Evolutionary conservation across 2,113 vertebrate species (phyloP).

Genomic region (Anseranas semipalmata): DNA sequence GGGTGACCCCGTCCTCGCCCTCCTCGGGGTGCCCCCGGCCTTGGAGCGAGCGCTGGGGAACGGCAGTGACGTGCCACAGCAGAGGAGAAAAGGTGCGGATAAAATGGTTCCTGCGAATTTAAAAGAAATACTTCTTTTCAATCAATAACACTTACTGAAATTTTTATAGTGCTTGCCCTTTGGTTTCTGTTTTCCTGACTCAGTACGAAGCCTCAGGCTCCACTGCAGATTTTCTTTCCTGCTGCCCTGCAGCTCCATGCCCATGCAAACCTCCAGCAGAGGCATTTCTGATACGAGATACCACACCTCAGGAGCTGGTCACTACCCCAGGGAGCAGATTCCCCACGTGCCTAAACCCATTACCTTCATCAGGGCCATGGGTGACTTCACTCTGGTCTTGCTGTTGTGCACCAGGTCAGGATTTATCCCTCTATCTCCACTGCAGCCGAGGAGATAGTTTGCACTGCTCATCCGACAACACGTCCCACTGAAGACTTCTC

Average conservation of each 20-base stretch:
- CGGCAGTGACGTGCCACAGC: not conserved
- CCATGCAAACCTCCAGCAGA: not conserved
- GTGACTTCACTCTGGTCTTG: not conserved
- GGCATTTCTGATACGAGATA: not conserved
- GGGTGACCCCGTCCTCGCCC: accelerated
- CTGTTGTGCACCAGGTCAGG: not conserved
- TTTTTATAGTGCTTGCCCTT: not conserved
- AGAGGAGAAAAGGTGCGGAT: not conserved
- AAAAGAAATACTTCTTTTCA: not conserved
- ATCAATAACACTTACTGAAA: not conserved
- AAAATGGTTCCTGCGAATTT: not conserved
- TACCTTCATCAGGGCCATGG: not conserved
- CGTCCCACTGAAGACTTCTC: not conserved
- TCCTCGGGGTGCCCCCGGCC: not conserved
- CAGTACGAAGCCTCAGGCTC: not conserved
- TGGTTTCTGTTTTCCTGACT: not conserved
- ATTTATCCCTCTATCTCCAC: not conserved
- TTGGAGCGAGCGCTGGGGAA: not conserved
- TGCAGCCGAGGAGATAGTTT: not conserved
- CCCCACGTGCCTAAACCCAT: not conserved
- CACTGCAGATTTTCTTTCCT: not conserved
- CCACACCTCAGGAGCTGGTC: not conserved
- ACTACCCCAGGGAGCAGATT: not conserved
- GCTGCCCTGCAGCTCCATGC: not conserved
- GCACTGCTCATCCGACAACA: not conserved